Evolutionary conservation across 2,888 invertebrate species (phyloP), one percentile per base, ranked within the genome.

Genomic region (Drepana falcataria): DNA sequence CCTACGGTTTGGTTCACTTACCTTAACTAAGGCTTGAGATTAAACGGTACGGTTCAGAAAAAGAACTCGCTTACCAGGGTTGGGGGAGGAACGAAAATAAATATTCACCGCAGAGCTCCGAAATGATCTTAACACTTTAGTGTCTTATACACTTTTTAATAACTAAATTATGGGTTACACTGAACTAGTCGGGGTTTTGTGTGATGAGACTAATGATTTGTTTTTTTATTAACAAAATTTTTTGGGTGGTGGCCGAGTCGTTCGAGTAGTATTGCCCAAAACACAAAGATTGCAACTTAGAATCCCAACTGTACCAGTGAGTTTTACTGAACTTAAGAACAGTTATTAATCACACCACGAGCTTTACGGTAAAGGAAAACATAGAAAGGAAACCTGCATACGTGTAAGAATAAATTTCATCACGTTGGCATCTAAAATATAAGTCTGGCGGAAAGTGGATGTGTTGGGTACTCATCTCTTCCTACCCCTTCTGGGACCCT

Each of bases 1-100:
- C 76, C 73, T 75, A 78, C 76, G 76, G 71, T 76, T 74, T 69
- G 69, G 68, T 73, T 77, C 73, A 77, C 77, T 76, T 76, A 66
- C 68, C 68, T 73, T 73, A 76, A 78, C 77, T 75, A 75, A 81
- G 63, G 67, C 68, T 71, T 65, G 68, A 81, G 75, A 79, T 81
- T 81, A 73, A 71, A 69, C 66, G 69, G 77, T 79, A 80, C 77
- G 64, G 67, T 63, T 53, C 61, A 63, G 55, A 64, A 67, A 66
- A 73, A 66, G 59, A 61, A 37, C 53, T 53, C 21, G 47, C 44
- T 55, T 61, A 61, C 60, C 63, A 61, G 64, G 58, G 66, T 62
- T 58, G 63, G 68, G 64, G 70, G 66, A 44, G 44, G 44, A 44
- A 44, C 44, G 9, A 71, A 71, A 75, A 69, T 69, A 71, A 73